Evolutionary conservation across 2,113 vertebrate genomes (phyloP).

Genomic region (Cisticola juncidis): DNA sequence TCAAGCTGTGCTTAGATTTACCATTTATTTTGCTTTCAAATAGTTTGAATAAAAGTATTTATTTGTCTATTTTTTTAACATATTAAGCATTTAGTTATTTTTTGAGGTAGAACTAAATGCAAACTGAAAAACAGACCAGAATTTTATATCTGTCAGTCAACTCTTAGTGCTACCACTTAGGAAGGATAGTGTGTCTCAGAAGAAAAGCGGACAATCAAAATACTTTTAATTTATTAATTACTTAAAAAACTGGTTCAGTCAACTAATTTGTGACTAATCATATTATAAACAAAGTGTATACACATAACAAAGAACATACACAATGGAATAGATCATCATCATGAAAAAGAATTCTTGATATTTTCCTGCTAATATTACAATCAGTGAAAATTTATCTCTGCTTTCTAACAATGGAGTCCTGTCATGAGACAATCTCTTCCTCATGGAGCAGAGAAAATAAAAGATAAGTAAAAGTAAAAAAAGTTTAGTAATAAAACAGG

Average conservation of each 20-base stretch:
- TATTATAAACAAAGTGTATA: not conserved
- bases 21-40: not conserved
- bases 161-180: not conserved
- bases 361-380: not conserved
- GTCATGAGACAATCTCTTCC: not conserved
- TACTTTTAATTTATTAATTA: not conserved
- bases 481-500: not conserved
- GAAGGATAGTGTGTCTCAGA: not conserved
- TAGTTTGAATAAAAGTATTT: not conserved
- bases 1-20: not conserved
- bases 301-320: no score
- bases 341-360: not conserved
- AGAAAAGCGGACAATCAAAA: not conserved
- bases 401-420: not conserved
- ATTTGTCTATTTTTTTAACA: not conserved
- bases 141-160: not conserved
- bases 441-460: not conserved
- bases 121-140: not conserved
- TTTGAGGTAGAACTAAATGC: not conserved
- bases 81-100: not conserved
- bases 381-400: not conserved
- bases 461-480: not conserved
- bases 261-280: conserved; percentile 4
- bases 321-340: not conserved
- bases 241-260: not conserved